Evolutionary conservation across 1,140 invertebrate species (phyloP), one percentile per base, ranked within the genome.

Genomic region (Zophobas atratus): DNA sequence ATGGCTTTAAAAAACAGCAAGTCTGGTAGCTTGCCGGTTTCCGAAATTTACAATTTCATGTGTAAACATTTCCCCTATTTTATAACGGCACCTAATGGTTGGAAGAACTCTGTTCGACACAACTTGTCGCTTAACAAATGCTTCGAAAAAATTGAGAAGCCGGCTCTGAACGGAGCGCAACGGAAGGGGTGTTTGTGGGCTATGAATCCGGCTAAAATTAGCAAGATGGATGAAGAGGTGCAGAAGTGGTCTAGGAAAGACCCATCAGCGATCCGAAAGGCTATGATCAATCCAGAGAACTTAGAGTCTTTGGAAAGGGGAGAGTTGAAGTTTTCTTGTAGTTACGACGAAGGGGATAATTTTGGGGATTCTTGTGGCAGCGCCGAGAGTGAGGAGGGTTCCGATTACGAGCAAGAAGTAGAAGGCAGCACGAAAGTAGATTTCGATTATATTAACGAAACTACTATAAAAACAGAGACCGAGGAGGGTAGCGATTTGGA

Each of bases 31-130:
- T 87, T 99, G 81, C 98, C 98, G 1, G 98, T 99, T 3, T 98
- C 97, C 3, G 98, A 99, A 89, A 99, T 99, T 79, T 99, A 99
- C 87, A 98, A 96, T 86, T 99, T 99, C 86, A 98, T 99, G 94
- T 99, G 96, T 87, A 95, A 97, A 88, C 97, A 99, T 86, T 99
- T 99, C 86, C 97, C 97, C 1, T 99, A 98, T 87, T 99, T 98
- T 86, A 97, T 97, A 89, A 98, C 96, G 5, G 97, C 97, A 1
- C 97, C 97, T 49, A 97, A 95, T 86, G 97, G 97, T 20, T 99
- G 97, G 97, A 99, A 99, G 88, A 99, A 98, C 86, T 98, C 97
- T 0, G 97, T 99, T 0, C 90, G 97, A 78, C 98, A 99, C 86
- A 99, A 99, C 88, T 88, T 99, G 57, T 98, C 96, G 78, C 87